Conservation (phyloP, 2,888 invertebrate genomes). For the Drosophila buzzatii region DNA sequence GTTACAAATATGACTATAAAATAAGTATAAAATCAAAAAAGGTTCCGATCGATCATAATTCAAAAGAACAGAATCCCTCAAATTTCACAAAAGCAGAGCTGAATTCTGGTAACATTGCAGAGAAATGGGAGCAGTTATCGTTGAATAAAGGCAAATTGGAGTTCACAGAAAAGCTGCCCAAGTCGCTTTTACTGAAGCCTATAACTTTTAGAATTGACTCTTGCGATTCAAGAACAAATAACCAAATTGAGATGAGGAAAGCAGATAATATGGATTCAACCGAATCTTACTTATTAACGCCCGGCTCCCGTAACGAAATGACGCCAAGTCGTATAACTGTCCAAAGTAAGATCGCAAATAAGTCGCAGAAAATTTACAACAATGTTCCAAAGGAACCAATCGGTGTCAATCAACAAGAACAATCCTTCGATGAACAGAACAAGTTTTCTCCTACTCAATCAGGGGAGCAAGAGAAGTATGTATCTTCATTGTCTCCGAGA, state of each 20-base stretch:
- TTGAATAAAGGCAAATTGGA: neutral
- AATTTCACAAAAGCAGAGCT: neutral
- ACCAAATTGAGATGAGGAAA: too few species aligned
- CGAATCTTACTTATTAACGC: neutral
- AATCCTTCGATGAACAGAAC: neutral
- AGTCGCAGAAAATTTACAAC: too few species aligned
- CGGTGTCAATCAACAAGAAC: neutral
- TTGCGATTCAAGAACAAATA: neutral
- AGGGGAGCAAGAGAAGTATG: neutral
- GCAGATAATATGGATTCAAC: neutral
- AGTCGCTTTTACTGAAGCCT: neutral
- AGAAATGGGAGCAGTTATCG: neutral
- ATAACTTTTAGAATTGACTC: neutral
- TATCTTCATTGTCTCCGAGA: neutral
- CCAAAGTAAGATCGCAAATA: neutral
- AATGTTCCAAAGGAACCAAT: neutral
- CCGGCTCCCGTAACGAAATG: too few species aligned
- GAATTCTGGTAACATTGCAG: neutral
- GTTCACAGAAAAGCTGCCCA: neutral
- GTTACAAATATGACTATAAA: constrained; percentile 23
- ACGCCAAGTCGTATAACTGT: neutral
- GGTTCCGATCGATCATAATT: neutral
- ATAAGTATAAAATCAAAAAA: neutral
- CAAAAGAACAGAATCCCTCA: constrained; percentile 1
- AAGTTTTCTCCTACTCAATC: too few species aligned